Conservation (phyloP, 1,140 invertebrate species). For the Bombus confusus region DNA sequence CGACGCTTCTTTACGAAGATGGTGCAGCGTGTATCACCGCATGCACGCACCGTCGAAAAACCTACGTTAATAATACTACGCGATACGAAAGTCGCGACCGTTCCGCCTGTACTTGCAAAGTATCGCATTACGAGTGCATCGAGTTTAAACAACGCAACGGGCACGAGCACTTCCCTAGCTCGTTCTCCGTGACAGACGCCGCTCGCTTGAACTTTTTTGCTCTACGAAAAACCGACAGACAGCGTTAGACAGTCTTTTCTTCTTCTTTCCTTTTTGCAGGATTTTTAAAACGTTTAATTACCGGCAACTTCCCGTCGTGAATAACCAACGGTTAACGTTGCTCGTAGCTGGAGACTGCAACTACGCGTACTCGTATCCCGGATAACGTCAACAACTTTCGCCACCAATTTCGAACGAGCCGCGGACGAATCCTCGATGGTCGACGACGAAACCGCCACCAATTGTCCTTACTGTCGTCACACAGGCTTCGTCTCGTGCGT, state of each 20-base stretch:
- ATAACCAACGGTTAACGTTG: slow-evolving; percentile 47
- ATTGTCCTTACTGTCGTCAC: slow-evolving; percentile 26
- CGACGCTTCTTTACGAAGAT: not conserved
- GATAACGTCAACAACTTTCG: slow-evolving; percentile 63
- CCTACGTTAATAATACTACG: slow-evolving; percentile 36
- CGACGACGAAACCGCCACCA: not conserved
- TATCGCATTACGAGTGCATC: slow-evolving; percentile 14
- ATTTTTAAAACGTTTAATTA: slow-evolving; percentile 54
- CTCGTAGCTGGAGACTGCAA: not conserved
- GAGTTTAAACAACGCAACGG: slow-evolving; percentile 4
- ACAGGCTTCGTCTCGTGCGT: too few species aligned
- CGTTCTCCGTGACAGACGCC: not conserved
- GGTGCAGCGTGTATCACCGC: not conserved
- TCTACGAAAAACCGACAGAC: not conserved
- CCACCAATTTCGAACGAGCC: slow-evolving; percentile 49
- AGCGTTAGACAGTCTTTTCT: too few species aligned
- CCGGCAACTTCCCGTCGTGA: slow-evolving; percentile 39
- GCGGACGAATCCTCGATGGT: slow-evolving; percentile 14
- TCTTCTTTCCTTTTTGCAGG: not conserved
- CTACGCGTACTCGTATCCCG: not conserved
- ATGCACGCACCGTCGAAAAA: slow-evolving; percentile 9
- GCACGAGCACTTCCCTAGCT: not conserved
- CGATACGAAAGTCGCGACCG: slow-evolving; percentile 13
- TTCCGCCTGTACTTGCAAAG: slow-evolving; percentile 4
- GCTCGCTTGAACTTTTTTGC: too few species aligned